Base-by-base conservation (phyloP, 2,888 invertebrate species). In the Monochamus alternatus region DNA sequence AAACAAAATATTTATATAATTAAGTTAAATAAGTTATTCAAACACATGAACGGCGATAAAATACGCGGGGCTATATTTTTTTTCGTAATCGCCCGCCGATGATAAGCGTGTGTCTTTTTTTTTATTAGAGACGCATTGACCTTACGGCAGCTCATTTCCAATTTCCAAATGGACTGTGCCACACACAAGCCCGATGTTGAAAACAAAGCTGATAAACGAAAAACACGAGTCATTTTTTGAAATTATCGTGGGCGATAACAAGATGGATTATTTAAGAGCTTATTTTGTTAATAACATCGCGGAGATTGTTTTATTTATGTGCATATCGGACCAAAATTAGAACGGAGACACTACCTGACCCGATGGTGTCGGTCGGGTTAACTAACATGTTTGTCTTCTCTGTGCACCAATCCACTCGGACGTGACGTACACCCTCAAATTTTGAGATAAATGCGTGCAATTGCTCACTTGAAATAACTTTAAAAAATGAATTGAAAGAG, bases 1-100 rank as follows among this genome's bases (percentile, higher is more conserved):
- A 71, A 74, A 72, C 77, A 74, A 77, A 77, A 79, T 79, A 79
- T 79, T 78, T 78, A 78, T 76, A 77, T 78, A 76, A 79, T 79
- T 78, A 74, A 62, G 65, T 78, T 74, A 69, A 75, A 73, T 72
- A 72, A 71, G 63, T 76, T 78, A 75, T 75, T 77, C 75, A 78
- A 79, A 76, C 72, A 76, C 74, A 32, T 71, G 68, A 71, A 62
- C 52, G 55, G 74, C 72, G 69, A 69, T 69, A 51, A 60, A 47
- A 75, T 75, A 74, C 67, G 73, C 65, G 72, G 74, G 71, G 55
- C 69, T 76, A 78, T 76, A n/a, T 67, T 67, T 72, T 76, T 65
- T 74, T 32, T 69, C 59, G 30, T 51, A 60, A 51, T 59, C 47
- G 47, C 0, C 22, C 32, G 58, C 43, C 8, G 44, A 60, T 22